A percentile compares a stretch with the other conserved stretches of the same genome.
phyloP scores from a whole-genome alignment of 2,797 vertebrate species.

The Squalus acanthias region DNA sequence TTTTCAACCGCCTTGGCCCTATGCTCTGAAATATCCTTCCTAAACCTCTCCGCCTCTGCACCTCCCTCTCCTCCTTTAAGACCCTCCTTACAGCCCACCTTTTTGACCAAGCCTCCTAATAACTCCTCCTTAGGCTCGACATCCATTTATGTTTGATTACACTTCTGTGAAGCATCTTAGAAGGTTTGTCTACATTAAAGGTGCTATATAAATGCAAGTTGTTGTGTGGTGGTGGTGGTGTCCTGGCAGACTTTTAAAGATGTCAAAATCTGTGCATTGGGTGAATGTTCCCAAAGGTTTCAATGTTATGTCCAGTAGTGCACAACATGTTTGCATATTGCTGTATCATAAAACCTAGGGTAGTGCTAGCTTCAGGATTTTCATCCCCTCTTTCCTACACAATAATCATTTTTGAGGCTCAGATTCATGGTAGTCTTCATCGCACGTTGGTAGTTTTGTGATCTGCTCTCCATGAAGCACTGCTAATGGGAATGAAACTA shows the following conservation, averaged over 20 bases:
- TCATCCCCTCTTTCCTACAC: neutral
- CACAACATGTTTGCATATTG: neutral
- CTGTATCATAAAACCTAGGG: neutral
- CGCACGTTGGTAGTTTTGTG: neutral
- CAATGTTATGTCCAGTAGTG: neutral
- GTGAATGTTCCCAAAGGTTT: neutral
- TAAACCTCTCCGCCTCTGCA: neutral
- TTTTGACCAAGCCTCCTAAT: neutral
- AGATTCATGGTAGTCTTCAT: neutral
- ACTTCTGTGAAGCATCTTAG: neutral
- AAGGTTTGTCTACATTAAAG: neutral
- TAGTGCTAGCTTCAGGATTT: neutral
- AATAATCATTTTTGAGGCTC: neutral
- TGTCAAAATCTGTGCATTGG: neutral
- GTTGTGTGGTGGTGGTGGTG: neutral
- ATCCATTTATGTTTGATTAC: neutral
- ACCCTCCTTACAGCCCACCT: neutral
- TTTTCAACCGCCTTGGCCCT: neutral
- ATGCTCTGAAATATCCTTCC: neutral
- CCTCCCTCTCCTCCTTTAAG: neutral
- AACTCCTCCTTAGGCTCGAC: neutral
- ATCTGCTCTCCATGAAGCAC: neutral
- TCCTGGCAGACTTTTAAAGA: neutral
- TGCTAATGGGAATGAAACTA: neutral
- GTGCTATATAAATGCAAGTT: neutral